Conservation (phyloP, 1,140 invertebrate genomes). For the Diuraphis noxia region DNA sequence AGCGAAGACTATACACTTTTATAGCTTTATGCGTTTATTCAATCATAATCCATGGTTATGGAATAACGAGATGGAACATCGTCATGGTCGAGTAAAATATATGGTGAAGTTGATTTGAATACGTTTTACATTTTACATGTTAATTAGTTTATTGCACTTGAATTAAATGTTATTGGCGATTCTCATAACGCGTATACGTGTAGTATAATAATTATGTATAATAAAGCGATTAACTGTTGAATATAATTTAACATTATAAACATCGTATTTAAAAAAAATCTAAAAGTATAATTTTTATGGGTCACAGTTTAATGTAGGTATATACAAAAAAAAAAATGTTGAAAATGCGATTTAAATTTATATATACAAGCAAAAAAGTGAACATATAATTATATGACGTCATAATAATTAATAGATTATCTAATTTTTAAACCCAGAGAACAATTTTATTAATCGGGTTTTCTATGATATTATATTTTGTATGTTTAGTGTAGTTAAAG, state of each 20-base stretch:
- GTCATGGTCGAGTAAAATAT: background rate
- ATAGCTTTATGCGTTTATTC: no score
- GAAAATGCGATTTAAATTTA: background rate
- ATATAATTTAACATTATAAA: background rate
- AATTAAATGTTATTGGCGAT: slow-evolving; percentile 27
- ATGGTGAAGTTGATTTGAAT: background rate
- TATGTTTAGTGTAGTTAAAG: background rate
- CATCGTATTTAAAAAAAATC: background rate
- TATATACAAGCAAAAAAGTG: background rate
- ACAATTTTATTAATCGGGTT: no score
- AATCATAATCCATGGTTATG: background rate
- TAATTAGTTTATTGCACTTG: slow-evolving; percentile 29
- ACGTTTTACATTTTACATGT: slow-evolving; percentile 11
- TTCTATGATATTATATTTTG: background rate
- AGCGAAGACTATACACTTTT: background rate
- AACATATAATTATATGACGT: background rate
- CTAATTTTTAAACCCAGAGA: background rate
- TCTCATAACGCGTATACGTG: background rate
- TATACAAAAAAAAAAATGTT: background rate
- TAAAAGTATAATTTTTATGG: slow-evolving; percentile 13
- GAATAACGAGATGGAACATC: background rate
- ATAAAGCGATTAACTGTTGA: slow-evolving; percentile 15
- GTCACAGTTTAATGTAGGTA: background rate
- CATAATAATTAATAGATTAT: background rate
- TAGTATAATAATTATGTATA: slow-evolving; percentile 13